Conservation (phyloP, 2,888 invertebrate species). For the Eupithecia inturbata region DNA sequence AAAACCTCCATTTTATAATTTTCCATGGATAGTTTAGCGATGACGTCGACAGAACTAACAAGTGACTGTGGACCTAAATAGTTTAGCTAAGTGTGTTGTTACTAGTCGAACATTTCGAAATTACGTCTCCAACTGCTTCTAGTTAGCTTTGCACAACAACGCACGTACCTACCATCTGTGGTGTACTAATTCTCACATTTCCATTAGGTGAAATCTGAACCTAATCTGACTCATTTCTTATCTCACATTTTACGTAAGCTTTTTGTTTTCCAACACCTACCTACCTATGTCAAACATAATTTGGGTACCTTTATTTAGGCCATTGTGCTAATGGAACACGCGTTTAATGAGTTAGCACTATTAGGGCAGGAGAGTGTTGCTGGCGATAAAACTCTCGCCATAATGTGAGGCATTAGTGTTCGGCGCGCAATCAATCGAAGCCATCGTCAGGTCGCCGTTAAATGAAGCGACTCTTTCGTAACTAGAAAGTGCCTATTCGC, state of each 20-base stretch:
- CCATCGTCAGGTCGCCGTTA: conserved; percentile 65
- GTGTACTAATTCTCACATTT: conserved; percentile 64
- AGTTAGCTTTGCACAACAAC: conserved; percentile 65
- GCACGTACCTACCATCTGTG: conserved; percentile 39
- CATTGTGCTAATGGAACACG: conserved; percentile 16
- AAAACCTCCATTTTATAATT: not conserved
- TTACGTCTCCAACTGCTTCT: conserved; percentile 54
- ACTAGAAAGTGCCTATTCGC: conserved; percentile 72
- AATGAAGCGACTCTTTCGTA: conserved; percentile 75
- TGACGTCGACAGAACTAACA: conserved; percentile 58
- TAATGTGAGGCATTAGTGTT: conserved; percentile 61
- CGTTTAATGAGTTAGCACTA: conserved; percentile 22
- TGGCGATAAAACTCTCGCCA: conserved; percentile 54
- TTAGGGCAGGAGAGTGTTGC: conserved; percentile 24
- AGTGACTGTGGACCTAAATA: conserved; percentile 37
- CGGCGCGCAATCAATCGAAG: conserved; percentile 62
- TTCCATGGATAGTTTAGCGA: not conserved
- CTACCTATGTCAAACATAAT: not conserved
- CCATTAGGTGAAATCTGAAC: conserved; percentile 40
- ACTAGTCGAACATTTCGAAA: conserved; percentile 65
- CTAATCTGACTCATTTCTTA: conserved; percentile 41
- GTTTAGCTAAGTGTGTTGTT: conserved; percentile 27
- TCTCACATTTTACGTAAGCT: conserved; percentile 31
- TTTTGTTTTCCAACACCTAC: conserved; percentile 9
- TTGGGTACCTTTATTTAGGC: not conserved